Conservation (phyloP, 2,888 invertebrate species). For the Pomacea canaliculata region DNA sequence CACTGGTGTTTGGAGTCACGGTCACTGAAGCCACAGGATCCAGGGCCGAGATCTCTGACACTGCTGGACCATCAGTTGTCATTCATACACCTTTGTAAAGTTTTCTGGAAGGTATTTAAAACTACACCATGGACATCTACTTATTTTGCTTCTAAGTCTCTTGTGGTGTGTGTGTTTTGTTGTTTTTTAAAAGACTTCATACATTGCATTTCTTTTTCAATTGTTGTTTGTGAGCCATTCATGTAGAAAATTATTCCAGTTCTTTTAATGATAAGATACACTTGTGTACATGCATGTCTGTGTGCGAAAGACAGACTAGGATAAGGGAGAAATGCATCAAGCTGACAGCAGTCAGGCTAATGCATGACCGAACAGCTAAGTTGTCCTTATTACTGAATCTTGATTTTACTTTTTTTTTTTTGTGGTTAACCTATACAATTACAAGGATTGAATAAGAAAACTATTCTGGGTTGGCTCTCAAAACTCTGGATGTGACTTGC, state of each 20-base stretch:
- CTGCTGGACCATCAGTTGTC: conserved; percentile 6
- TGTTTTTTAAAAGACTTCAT: not conserved
- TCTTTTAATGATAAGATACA: not conserved
- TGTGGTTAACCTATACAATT: too few species aligned
- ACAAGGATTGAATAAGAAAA: too few species aligned
- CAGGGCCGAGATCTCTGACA: conserved; percentile 1
- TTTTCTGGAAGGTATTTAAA: conserved; percentile 12
- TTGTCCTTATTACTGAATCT: too few species aligned
- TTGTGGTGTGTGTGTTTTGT: not conserved
- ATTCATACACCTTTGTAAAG: conserved; percentile 3
- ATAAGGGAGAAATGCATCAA: too few species aligned
- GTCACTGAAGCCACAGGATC: conserved; percentile 7
- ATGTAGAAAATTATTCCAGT: not conserved
- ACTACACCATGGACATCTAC: not conserved
- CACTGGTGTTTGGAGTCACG: conserved; percentile 13
- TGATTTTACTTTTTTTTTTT: too few species aligned
- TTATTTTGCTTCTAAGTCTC: too few species aligned
- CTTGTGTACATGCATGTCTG: not conserved
- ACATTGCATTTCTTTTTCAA: not conserved
- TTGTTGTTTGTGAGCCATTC: not conserved
- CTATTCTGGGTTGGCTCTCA: too few species aligned
- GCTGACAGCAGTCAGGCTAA: too few species aligned
- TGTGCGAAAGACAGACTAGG: too few species aligned
- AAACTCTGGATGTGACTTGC: too few species aligned
- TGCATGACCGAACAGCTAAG: too few species aligned